A percentile compares a stretch with the other conserved stretches of the same genome.
These are phyloP conservation scores for Otolemur garnettii DNA, from an alignment of 2,113 vertebrate genomes.

Conservation along the genomic window DNA sequence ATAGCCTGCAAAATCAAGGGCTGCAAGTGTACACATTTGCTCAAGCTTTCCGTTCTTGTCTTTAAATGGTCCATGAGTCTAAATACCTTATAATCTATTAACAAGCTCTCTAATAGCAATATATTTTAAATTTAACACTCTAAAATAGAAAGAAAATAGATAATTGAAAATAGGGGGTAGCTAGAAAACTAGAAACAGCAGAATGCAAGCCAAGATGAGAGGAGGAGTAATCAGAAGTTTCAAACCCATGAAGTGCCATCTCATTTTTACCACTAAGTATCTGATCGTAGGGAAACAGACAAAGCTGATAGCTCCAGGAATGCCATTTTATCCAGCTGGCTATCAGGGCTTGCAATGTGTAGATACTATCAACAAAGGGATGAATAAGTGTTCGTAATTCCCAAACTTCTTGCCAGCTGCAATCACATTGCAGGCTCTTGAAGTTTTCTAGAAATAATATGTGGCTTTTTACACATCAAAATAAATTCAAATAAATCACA, in stretches of 20 bases:
- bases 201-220: not conserved
- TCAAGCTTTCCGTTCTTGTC: not conserved
- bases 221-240: not conserved
- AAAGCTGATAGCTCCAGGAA: not conserved
- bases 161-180: not conserved
- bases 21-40: not conserved
- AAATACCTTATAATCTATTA: not conserved
- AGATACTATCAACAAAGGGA: not conserved
- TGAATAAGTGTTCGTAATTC: not conserved
- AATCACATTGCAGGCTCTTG: not conserved
- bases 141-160: not conserved
- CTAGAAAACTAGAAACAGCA: not conserved
- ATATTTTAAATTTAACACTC: not conserved
- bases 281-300: not conserved
- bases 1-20: not conserved
- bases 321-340: not conserved
- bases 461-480: not conserved
- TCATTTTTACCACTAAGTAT: not conserved
- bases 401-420: not conserved
- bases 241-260: not conserved
- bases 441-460: not conserved
- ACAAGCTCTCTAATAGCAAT: not conserved
- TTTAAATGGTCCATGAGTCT: not conserved
- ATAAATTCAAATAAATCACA: slow-evolving; percentile 6
- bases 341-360: not conserved